Evolutionary conservation across 2,797 vertebrate species (phyloP), one percentile per base, ranked within the genome.

Genomic region (Dendrocincla fuliginosa): DNA sequence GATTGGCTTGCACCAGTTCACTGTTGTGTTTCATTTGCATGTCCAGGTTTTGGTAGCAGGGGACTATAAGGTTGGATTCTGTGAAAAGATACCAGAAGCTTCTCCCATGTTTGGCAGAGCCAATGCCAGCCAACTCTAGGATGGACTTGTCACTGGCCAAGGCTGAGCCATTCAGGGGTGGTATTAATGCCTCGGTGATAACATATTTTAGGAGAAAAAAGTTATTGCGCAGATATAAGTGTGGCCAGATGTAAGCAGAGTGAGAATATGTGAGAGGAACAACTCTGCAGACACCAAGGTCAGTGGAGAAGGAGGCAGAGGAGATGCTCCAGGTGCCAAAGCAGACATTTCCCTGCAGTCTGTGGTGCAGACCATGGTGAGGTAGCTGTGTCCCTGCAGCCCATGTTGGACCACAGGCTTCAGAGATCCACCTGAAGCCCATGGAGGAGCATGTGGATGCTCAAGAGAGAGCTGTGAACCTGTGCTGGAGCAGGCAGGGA

Each of bases 401-500:
- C 41, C 15, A 44, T 46, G 42, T 10, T 25, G 11, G 22, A n/a
- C 23, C 22, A 46, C 6, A 4, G 22, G 22, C 2, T 64, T 32
- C 30, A 64, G 41, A 64, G 15, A 46, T 46, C 61, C 41, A 64
- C 30, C 30, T 68, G 17, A 6, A 41, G 15, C 16, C 10, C 0
- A 0, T 2, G 3, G 14, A 41, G 7, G 30, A 11, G n/a, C 16
- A 53, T 20, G 32, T 28, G 32, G 3, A 25, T 70, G 22, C 3
- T 28, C 10, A 9, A 30, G 64, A 57, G 16, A 2, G 61, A 37
- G 6, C 11, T 65, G 59, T 30, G 60, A 52, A 3, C 13, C 9
- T 6, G 1, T 15, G 11, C n/a, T 52, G 52, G 44, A 30, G 10
- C n/a, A 73, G 13, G 28, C 17, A 53, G 17, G 30, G 28, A 53